Percentiles rank a stretch among this genome's conserved stretches.
phyloP scores from a whole-genome alignment of 2,113 vertebrate species.

The Fulica atra region DNA sequence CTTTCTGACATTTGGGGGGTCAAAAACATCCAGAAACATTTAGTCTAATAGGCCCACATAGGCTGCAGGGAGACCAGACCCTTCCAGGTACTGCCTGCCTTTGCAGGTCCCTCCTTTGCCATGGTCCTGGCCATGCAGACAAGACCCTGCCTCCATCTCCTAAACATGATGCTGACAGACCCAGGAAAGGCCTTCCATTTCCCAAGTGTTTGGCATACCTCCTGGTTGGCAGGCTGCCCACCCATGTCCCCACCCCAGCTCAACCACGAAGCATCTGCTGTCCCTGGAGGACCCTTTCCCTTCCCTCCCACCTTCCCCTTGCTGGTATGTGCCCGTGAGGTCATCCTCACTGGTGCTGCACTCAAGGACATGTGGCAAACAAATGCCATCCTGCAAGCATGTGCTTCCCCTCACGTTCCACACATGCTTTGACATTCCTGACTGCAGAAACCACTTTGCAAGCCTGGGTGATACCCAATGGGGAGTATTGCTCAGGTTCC shows the following conservation, averaged over 20 bases:
- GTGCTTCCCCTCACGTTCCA: neutral
- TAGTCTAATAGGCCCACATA: neutral
- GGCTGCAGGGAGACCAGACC: neutral
- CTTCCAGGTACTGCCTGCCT: neutral
- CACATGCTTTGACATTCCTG: neutral
- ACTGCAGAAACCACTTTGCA: neutral
- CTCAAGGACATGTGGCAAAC: neutral
- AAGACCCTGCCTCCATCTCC: neutral
- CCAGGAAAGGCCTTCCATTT: neutral
- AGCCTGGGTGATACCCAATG: rapidly evolving
- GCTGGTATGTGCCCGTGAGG: rapidly evolving
- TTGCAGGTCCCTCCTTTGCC: neutral
- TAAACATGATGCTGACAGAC: neutral
- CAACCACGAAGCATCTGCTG: neutral
- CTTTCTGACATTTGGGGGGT: neutral
- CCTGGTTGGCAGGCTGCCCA: neutral
- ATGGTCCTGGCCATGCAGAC: neutral
- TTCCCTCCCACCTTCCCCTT: neutral
- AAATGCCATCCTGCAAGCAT: neutral
- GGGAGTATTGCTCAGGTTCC: neutral
- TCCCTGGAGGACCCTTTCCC: neutral
- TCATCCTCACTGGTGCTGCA: rapidly evolving
- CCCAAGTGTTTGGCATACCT: neutral
- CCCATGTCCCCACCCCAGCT: neutral
- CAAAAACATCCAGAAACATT: neutral